These are phyloP conservation scores for Isichthys henryi DNA, from an alignment of 2,113 vertebrate genomes.

Conservation along the genomic window DNA sequence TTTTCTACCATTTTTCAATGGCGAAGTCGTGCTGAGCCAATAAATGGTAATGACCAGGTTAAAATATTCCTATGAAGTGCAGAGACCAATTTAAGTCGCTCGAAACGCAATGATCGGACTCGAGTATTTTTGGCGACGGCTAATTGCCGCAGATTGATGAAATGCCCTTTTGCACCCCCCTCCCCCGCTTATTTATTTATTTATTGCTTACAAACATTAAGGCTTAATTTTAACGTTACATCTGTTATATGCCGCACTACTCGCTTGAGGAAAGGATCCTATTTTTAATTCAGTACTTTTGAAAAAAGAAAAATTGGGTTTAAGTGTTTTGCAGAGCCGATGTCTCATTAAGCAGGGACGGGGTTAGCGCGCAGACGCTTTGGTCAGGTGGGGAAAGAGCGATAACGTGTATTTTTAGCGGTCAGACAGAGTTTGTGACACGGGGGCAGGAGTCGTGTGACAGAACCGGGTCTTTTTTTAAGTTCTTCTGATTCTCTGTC, in stretches of 20 bases:
- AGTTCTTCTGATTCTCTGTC: neutral
- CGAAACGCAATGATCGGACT: neutral
- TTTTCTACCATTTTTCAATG: neutral
- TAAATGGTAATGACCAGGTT: constrained; percentile 17
- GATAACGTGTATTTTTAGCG: neutral
- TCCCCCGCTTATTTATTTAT: neutral
- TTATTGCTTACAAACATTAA: constrained; percentile 14
- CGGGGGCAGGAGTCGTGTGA: neutral
- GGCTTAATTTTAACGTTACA: constrained; percentile 12
- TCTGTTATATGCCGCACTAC: neutral
- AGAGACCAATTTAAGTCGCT: constrained; percentile 3
- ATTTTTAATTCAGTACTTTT: constrained; percentile 1
- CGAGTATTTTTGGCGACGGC: neutral
- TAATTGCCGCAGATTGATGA: constrained; percentile 13
- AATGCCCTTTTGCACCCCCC: constrained; percentile 6
- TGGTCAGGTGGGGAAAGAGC: neutral
- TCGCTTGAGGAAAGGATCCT: neutral
- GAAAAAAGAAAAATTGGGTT: neutral
- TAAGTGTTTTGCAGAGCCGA: neutral
- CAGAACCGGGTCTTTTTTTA: neutral
- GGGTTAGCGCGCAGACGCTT: neutral
- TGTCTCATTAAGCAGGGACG: neutral
- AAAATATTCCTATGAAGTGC: constrained; percentile 6
- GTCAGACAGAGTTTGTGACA: neutral
- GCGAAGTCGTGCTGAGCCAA: constrained; percentile 1